Evolutionary conservation across 2,113 vertebrate genomes (phyloP).

Genomic region (Thamnophis sirtalis): DNA sequence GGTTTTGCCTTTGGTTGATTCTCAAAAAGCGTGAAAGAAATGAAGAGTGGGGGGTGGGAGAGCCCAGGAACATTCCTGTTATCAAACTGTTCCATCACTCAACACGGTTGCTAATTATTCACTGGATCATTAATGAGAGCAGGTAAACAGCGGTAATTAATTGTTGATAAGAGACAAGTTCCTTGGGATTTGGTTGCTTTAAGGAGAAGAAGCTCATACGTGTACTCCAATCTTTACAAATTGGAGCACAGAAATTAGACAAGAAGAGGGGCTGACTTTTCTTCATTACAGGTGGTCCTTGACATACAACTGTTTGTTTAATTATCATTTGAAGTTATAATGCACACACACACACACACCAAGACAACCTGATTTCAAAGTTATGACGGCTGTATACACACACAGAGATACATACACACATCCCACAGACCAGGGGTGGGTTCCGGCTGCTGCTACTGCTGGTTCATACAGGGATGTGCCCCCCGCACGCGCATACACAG

Average conservation of each 20-base stretch:
- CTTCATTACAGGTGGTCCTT: neutral
- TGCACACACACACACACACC: neutral
- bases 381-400: neutral
- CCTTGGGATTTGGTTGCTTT: constrained; percentile 53
- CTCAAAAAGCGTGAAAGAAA: constrained; percentile 27
- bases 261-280: constrained; percentile 43
- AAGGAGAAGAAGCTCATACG: constrained; percentile 41
- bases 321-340: neutral
- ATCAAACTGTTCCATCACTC: constrained; percentile 23
- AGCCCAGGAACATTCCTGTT: constrained; percentile 31
- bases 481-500: no score
- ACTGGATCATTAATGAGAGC: constrained; percentile 50
- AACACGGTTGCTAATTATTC: constrained; percentile 36
- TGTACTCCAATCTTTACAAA: constrained; percentile 47
- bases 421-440: neutral
- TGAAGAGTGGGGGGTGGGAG: neutral
- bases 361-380: neutral
- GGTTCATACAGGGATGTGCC: no score
- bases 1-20: constrained; percentile 43
- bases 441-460: no score
- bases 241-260: constrained; percentile 44
- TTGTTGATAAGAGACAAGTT: constrained; percentile 49
- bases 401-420: neutral
- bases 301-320: neutral
- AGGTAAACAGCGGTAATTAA: constrained; percentile 60